phyloP scores from a whole-genome alignment of 37 sponge, comb jelly and placozoan species.

The Hexactinellida sp. region DNA sequence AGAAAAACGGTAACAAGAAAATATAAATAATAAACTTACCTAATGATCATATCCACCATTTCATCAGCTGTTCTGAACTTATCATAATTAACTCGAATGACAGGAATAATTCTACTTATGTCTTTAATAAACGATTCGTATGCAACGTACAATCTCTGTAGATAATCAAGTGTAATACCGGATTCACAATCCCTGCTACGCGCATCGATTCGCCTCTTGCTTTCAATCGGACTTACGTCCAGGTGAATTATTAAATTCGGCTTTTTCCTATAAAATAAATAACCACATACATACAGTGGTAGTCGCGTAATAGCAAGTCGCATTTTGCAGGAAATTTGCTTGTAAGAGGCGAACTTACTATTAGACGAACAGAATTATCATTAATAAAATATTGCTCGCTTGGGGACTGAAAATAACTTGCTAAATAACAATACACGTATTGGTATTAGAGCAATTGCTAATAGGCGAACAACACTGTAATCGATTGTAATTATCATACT shows the following conservation, averaged over 20 bases:
- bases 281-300: no score
- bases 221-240: slow-evolving; percentile 83
- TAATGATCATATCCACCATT: slow-evolving; percentile 84
- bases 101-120: slow-evolving; percentile 82
- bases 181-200: slow-evolving; percentile 78
- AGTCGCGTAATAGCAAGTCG: no score
- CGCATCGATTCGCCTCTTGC: slow-evolving; percentile 62
- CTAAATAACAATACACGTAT: no score
- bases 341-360: no score
- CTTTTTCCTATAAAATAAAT: slow-evolving; percentile 78
- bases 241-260: slow-evolving; percentile 91
- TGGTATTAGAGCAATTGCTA: no score
- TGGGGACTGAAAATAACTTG: no score
- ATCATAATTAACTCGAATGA: slow-evolving; percentile 85
- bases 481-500: no score
- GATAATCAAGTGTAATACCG: slow-evolving; percentile 67
- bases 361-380: no score
- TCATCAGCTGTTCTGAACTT: slow-evolving; percentile 75
- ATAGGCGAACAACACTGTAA: no score
- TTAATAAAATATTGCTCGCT: no score
- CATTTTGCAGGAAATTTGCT: no score
- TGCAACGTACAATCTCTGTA: slow-evolving; percentile 51
- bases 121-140: slow-evolving; percentile 85
- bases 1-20: no score
- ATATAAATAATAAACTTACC: slow-evolving; percentile 42